Conservation (phyloP, 2,888 invertebrate genomes). For the Pseudolycoriella hygida region DNA sequence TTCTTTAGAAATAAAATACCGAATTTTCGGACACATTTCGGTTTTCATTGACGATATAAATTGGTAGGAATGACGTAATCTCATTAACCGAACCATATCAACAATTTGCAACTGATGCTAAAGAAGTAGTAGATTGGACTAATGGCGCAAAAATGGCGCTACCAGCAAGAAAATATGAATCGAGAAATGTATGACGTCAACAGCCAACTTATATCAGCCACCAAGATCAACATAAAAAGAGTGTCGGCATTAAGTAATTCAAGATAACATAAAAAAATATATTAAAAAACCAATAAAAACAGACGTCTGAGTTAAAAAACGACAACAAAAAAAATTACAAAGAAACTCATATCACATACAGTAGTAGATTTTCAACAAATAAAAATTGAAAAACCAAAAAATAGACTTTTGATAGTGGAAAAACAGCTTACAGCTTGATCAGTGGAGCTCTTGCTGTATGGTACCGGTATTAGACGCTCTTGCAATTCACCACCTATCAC, state of each 20-base stretch:
- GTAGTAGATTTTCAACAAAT: constrained; percentile 7
- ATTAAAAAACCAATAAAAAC: constrained; percentile 4
- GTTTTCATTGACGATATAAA: no score
- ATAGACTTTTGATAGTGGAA: constrained; percentile 27
- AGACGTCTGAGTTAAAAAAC: constrained; percentile 1
- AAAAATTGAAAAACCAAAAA: constrained; percentile 6
- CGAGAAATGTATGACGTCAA: no score
- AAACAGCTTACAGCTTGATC: constrained; percentile 98
- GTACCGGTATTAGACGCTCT: constrained; percentile 99
- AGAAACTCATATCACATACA: background rate
- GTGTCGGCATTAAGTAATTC: constrained; percentile 4
- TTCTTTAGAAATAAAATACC: no score
- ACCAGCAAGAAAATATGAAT: no score
- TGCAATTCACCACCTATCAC: constrained; percentile 99
- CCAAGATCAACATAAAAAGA: constrained; percentile 4
- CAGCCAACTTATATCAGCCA: no score
- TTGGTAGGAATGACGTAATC: no score
- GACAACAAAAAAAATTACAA: constrained; percentile 7
- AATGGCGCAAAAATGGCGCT: no score
- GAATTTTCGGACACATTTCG: no score
- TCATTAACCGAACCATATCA: no score
- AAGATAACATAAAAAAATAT: constrained; percentile 1
- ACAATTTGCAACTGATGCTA: no score
- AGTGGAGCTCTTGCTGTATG: constrained; percentile 99
- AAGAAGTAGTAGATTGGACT: no score